Evolutionary conservation across 2,797 vertebrate genomes (phyloP).

Genomic region (Characodon lateralis): DNA sequence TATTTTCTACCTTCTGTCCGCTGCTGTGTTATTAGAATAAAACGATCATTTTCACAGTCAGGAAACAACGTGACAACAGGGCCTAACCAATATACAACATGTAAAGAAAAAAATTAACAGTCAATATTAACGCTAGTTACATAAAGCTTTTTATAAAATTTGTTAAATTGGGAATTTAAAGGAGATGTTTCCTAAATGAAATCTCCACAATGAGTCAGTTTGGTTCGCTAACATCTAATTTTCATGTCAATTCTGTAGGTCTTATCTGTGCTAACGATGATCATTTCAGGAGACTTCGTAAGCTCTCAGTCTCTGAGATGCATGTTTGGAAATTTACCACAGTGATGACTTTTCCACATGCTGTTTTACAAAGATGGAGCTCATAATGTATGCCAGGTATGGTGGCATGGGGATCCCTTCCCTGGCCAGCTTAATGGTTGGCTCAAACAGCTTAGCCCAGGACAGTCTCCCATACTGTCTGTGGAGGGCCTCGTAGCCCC

Average conservation of each 20-base stretch:
- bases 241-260: neutral
- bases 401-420: slow-evolving; percentile 82
- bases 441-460: slow-evolving; percentile 78
- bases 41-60: slow-evolving; percentile 1
- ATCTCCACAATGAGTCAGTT: neutral
- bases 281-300: neutral
- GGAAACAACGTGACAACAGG: neutral
- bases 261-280: too few species aligned
- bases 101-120: neutral
- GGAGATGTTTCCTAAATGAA: slow-evolving; percentile 13
- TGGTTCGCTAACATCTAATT: neutral
- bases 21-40: slow-evolving; percentile 1
- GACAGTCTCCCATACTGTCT: slow-evolving; percentile 83
- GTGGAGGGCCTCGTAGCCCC: slow-evolving; percentile 87
- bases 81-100: slow-evolving; percentile 18
- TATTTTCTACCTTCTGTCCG: neutral
- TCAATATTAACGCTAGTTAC: neutral
- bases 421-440: slow-evolving; percentile 86
- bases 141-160: neutral
- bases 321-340: slow-evolving; percentile 64
- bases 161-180: slow-evolving; percentile 8
- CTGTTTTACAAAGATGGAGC: accelerated
- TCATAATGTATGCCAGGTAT: slow-evolving; percentile 48
- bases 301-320: neutral
- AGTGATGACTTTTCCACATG: slow-evolving; percentile 51